These are phyloP conservation scores for Myiozetetes cayanensis DNA, from an alignment of 2,113 vertebrate species.

Conservation along the genomic window DNA sequence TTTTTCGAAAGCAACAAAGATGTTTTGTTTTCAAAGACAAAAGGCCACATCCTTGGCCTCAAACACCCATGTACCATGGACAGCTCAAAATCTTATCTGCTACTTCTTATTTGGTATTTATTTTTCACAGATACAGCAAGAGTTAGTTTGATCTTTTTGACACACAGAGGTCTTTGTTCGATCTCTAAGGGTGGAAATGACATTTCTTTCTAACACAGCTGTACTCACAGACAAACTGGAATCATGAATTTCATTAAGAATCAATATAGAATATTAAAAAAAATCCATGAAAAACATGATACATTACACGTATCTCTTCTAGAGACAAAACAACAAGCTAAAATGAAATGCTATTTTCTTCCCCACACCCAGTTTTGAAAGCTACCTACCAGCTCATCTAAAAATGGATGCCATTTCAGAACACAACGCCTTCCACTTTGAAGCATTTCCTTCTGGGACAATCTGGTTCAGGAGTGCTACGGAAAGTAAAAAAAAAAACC, in stretches of 20 bases:
- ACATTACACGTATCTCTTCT: neutral
- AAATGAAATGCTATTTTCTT: neutral
- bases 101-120: neutral
- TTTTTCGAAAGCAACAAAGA: neutral
- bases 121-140: neutral
- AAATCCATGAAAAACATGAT: neutral
- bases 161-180: neutral
- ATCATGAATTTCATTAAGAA: neutral
- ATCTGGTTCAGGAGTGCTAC: neutral
- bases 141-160: neutral
- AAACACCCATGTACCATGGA: neutral
- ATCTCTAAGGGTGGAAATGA: neutral
- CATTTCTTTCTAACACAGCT: neutral
- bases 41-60: neutral
- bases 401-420: neutral
- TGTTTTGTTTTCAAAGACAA: neutral
- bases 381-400: neutral
- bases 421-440: neutral
- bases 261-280: neutral
- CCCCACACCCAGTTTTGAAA: neutral
- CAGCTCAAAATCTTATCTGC: neutral
- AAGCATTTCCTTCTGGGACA: neutral
- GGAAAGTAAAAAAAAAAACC: neutral
- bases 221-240: neutral
- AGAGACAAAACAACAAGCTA: neutral